phyloP scores from a whole-genome alignment of 2,113 vertebrate species.

The Salvelinus alpinus region DNA sequence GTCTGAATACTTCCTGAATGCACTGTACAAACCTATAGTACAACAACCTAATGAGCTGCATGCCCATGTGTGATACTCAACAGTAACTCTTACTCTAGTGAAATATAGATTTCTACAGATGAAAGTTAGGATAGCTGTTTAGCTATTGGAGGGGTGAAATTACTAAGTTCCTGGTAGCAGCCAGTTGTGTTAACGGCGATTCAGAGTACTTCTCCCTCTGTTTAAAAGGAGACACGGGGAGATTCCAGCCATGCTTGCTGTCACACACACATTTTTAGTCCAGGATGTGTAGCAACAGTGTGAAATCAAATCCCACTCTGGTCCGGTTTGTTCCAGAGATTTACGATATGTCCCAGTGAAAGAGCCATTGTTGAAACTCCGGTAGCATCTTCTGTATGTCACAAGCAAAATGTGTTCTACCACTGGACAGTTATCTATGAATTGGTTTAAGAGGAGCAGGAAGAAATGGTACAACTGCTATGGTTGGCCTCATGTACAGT shows the following conservation, averaged over 20 bases:
- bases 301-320: slow-evolving; percentile 42
- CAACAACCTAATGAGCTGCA: slow-evolving; percentile 62
- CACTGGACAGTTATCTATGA: not conserved
- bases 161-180: slow-evolving; percentile 2
- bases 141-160: not conserved
- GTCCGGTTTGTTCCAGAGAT: slow-evolving; percentile 20
- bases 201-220: slow-evolving; percentile 11
- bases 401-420: not conserved
- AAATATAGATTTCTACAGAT: not conserved
- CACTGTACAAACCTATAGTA: slow-evolving; percentile 23
- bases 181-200: slow-evolving; percentile 3
- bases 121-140: not conserved
- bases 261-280: slow-evolving; percentile 57
- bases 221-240: slow-evolving; percentile 42
- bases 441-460: not conserved
- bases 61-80: slow-evolving; percentile 53
- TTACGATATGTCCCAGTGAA: slow-evolving; percentile 25
- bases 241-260: slow-evolving; percentile 13
- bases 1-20: not conserved
- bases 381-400: slow-evolving; percentile 1
- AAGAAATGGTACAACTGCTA: not conserved
- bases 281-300: slow-evolving; percentile 62
- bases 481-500: not conserved
- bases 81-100: not conserved
- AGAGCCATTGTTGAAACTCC: slow-evolving; percentile 9